Conservation (phyloP, 1,140 invertebrate genomes). For the Kradibia gibbosae region DNA sequence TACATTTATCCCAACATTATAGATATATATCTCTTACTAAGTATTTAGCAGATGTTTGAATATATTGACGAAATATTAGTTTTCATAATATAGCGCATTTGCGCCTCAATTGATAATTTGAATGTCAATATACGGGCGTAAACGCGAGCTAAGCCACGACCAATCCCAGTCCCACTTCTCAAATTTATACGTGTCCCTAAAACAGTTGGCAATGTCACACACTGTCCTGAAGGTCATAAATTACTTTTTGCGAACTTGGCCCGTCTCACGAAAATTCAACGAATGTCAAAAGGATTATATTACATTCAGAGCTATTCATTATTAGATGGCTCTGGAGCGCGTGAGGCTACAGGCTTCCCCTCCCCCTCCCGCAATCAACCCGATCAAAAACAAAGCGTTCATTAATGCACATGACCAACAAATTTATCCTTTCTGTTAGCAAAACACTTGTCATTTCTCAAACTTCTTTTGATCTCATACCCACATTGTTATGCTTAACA, state of each 20-base stretch:
- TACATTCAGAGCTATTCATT: conserved; percentile 37
- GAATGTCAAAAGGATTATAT: conserved; percentile 51
- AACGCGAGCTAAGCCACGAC: not conserved
- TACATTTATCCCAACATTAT: too few relatives aligned
- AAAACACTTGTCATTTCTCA: conserved; percentile 28
- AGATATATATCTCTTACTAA: not conserved
- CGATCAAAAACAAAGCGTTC: too few relatives aligned
- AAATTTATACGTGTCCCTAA: conserved; percentile 41
- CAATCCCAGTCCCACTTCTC: not conserved
- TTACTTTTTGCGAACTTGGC: conserved; percentile 13
- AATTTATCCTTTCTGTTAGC: conserved; percentile 11
- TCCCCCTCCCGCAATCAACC: too few relatives aligned
- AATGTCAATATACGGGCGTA: not conserved
- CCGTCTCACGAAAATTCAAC: conserved; percentile 41
- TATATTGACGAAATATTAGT: not conserved
- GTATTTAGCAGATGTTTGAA: not conserved
- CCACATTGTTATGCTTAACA: conserved; percentile 2
- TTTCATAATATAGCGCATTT: not conserved
- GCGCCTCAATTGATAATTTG: conserved; percentile 28
- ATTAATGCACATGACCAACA: conserved; percentile 23
- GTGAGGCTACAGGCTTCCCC: not conserved
- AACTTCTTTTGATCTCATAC: not conserved
- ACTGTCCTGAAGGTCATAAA: conserved; percentile 44
- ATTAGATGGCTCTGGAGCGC: conserved; percentile 6
- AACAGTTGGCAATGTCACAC: conserved; percentile 43